Percentiles rank a stretch among this genome's conserved stretches.
These are phyloP conservation scores for Anolis apletophallus DNA, from an alignment of 2,797 vertebrate genomes.

Conservation along the genomic window DNA sequence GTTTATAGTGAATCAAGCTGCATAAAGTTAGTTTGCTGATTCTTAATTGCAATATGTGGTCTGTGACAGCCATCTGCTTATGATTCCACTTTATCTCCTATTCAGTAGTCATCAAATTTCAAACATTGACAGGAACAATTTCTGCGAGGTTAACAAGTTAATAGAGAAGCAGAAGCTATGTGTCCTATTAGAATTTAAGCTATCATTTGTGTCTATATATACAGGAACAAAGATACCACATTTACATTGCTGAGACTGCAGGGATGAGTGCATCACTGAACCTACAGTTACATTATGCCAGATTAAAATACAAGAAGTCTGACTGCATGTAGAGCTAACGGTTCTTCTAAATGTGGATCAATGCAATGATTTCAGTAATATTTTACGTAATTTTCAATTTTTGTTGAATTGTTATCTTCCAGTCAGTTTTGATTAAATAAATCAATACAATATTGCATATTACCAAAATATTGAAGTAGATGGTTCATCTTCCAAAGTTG, in stretches of 20 bases:
- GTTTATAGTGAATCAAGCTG: conserved; percentile 35
- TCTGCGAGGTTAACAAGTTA: conserved; percentile 46
- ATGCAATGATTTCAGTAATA: not conserved
- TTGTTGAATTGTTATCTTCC: not conserved
- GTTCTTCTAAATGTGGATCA: not conserved
- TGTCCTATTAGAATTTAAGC: conserved; percentile 32
- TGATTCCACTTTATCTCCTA: conserved; percentile 37
- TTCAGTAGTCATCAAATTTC: conserved; percentile 61
- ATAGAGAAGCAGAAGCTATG: conserved; percentile 32
- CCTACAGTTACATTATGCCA: not conserved
- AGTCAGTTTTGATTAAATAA: not conserved
- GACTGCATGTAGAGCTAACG: not conserved
- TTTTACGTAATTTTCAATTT: not conserved
- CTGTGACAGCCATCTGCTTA: conserved; percentile 69
- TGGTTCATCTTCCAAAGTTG: not conserved
- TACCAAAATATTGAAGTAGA: not conserved
- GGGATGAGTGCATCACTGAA: not conserved
- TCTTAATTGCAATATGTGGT: conserved; percentile 58
- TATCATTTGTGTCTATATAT: not conserved
- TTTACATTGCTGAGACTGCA: not conserved
- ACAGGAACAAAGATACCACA: not conserved
- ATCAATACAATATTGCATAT: not conserved
- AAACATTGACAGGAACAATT: conserved; percentile 66
- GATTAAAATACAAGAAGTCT: not conserved
- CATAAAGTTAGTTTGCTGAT: conserved; percentile 32